Percentiles rank a stretch among this genome's conserved stretches.
These are phyloP conservation scores for Eledona agricola DNA, from an alignment of 2,888 invertebrate species.

Conservation along the genomic window DNA sequence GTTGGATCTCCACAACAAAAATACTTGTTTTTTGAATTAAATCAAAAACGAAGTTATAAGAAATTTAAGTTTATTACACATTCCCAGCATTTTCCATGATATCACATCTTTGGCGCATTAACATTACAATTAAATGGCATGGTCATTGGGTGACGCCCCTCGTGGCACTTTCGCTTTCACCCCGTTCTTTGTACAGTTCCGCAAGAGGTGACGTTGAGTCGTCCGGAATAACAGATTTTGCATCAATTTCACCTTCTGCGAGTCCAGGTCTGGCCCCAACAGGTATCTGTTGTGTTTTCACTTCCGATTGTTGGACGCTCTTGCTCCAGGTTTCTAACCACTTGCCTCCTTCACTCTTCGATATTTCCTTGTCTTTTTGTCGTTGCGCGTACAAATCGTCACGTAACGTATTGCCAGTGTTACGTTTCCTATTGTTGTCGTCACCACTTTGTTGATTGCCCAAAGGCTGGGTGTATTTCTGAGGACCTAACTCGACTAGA, in stretches of 20 bases:
- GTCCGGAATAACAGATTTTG: slow-evolving; percentile 58
- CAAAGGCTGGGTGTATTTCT: slow-evolving; percentile 75
- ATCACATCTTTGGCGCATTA: no score
- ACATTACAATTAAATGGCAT: no score
- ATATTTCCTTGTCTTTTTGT: slow-evolving; percentile 57
- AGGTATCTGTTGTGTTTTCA: slow-evolving; percentile 19
- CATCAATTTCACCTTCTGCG: slow-evolving; percentile 61
- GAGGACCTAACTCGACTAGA: slow-evolving; percentile 79
- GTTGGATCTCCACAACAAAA: no score
- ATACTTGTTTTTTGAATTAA: no score
- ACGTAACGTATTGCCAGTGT: slow-evolving; percentile 58
- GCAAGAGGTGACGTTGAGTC: no score
- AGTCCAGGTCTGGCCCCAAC: slow-evolving; percentile 50
- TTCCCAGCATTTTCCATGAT: no score
- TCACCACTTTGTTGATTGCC: slow-evolving; percentile 63
- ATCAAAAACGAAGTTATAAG: no score
- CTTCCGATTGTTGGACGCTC: slow-evolving; percentile 58
- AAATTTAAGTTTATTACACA: no score
- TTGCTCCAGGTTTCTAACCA: slow-evolving; percentile 72
- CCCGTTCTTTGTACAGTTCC: no score
- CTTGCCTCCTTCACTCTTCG: slow-evolving; percentile 64
- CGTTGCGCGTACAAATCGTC: slow-evolving; percentile 58
- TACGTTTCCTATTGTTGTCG: slow-evolving; percentile 61
- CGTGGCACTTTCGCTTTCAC: no score
- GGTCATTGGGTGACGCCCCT: no score